Conservation (phyloP, 2,888 invertebrate genomes). For the Ochlodes sylvanus region DNA sequence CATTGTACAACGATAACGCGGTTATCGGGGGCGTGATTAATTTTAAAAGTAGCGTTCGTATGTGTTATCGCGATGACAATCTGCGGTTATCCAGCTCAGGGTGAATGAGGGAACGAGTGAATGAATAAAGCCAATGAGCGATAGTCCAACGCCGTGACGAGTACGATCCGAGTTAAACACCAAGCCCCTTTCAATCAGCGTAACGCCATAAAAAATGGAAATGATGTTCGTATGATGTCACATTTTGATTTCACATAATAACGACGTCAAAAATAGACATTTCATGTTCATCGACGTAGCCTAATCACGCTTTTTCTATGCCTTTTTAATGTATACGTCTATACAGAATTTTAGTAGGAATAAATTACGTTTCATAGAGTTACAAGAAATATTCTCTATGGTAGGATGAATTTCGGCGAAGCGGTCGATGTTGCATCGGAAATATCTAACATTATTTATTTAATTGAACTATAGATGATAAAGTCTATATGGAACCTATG, state of each 20-base stretch:
- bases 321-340: no score
- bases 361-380: no score
- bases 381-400: no score
- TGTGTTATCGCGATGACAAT: constrained; percentile 60
- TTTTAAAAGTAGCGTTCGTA: constrained; percentile 43
- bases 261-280: constrained; percentile 34
- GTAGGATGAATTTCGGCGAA: no score
- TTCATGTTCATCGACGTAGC: constrained; percentile 31
- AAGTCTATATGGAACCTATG: no score
- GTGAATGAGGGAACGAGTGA: constrained; percentile 54
- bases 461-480: no score
- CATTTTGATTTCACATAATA: constrained; percentile 36
- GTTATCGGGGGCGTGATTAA: constrained; percentile 43
- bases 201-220: constrained; percentile 36
- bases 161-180: constrained; percentile 58
- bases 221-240: constrained; percentile 35
- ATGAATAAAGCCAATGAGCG: constrained; percentile 65
- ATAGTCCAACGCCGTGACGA: constrained; percentile 62
- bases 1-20: constrained; percentile 27
- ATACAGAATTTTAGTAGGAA: no score
- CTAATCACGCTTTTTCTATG: not conserved
- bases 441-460: no score
- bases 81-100: constrained; percentile 63
- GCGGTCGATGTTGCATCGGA: no score
- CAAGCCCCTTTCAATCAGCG: constrained; percentile 47